A percentile compares a stretch with the other conserved stretches of the same genome.
Evolutionary conservation across 2,888 invertebrate species (phyloP).

Genomic region (Sceliomorpha sp.): DNA sequence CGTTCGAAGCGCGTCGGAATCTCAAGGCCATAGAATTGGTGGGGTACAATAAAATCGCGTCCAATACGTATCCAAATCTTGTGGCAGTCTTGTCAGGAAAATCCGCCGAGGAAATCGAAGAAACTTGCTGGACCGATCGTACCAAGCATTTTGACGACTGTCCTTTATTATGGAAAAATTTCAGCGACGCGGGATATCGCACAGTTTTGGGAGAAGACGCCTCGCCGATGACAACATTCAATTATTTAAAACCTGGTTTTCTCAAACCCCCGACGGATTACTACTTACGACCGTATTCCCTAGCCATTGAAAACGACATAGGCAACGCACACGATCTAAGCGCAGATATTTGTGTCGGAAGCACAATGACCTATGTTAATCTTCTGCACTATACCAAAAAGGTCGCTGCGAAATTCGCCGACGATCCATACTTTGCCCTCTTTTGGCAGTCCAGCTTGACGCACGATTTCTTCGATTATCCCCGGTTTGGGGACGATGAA

Average conservation of each 20-base stretch:
- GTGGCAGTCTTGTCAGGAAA: conserved; percentile 89
- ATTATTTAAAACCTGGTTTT: conserved; percentile 90
- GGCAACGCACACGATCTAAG: conserved; percentile 85
- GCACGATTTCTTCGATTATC: conserved; percentile 91
- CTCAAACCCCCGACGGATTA: conserved; percentile 90
- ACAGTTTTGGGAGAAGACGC: conserved; percentile 93
- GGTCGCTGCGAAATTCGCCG: conserved; percentile 83
- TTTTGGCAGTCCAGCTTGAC: conserved; percentile 92
- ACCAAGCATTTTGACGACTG: conserved; percentile 87
- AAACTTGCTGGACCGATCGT: conserved; percentile 85
- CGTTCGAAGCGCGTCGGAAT: too few relatives aligned
- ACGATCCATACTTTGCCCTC: conserved; percentile 88
- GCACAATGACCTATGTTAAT: conserved; percentile 86
- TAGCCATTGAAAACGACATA: conserved; percentile 85
- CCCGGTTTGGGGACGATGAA: conserved; percentile 86
- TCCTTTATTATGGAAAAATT: conserved; percentile 92
- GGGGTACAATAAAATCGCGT: conserved; percentile 96
- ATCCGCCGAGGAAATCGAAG: conserved; percentile 84
- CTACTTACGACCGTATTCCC: conserved; percentile 88
- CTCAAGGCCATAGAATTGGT: conserved; percentile 90
- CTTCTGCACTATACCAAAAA: conserved; percentile 87
- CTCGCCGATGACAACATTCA: conserved; percentile 89
- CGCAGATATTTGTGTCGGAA: conserved; percentile 86
- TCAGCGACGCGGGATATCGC: conserved; percentile 85
- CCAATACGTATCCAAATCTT: conserved; percentile 96